These are phyloP conservation scores for Zaprionus africanus DNA, from an alignment of 1,140 invertebrate genomes.

Conservation along the genomic window DNA sequence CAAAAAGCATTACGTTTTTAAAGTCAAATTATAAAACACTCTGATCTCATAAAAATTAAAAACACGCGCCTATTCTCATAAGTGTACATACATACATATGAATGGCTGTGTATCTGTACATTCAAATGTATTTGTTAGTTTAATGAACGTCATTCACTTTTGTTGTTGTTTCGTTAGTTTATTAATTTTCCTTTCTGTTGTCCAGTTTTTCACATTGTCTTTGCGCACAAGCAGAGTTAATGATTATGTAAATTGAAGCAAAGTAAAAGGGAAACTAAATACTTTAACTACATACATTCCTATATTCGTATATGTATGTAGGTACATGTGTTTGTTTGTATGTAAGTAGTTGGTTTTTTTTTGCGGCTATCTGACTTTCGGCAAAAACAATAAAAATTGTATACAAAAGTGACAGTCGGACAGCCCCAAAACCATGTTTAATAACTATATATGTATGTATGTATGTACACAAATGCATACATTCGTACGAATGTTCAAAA, in stretches of 20 bases:
- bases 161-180: constrained; percentile 23
- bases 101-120: constrained; percentile 7
- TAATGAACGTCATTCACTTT: constrained; percentile 64
- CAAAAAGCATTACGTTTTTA: too few relatives aligned
- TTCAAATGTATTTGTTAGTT: constrained; percentile 47
- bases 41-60: constrained; percentile 48
- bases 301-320: background rate
- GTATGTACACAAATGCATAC: constrained; percentile 9
- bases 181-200: constrained; percentile 30
- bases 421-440: constrained; percentile 40
- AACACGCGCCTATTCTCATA: constrained; percentile 42
- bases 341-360: constrained; percentile 5
- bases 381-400: constrained; percentile 31
- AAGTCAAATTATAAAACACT: constrained; percentile 7
- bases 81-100: constrained; percentile 20
- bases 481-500: constrained; percentile 22
- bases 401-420: constrained; percentile 27
- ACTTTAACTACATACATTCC: constrained; percentile 43
- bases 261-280: constrained; percentile 81
- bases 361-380: background rate
- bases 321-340: background rate
- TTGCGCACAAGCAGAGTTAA: constrained; percentile 56
- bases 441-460: constrained; percentile 31
- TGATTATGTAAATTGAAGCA: constrained; percentile 79
- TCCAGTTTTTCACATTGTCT: constrained; percentile 57